Conservation (phyloP, 2,888 invertebrate genomes). For the Cataglyphis albicans region DNA sequence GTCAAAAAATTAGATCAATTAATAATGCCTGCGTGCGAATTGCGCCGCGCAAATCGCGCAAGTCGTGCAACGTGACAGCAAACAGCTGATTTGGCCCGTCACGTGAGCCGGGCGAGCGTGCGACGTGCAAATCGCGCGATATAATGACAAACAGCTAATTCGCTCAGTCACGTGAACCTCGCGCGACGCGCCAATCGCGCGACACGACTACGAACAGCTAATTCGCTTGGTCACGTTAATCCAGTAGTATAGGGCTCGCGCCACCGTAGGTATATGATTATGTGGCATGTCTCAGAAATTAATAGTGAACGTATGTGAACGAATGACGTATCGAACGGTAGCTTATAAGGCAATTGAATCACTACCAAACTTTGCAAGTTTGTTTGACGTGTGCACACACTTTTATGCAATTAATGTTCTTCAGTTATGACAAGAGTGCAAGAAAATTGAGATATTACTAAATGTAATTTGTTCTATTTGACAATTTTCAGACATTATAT, state of each 20-base stretch:
- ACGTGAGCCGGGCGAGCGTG: not conserved
- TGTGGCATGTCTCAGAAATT: constrained; percentile 35
- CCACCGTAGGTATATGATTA: constrained; percentile 8
- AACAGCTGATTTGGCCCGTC: not conserved
- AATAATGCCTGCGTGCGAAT: not conserved
- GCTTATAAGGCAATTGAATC: constrained; percentile 33
- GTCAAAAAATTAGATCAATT: not conserved
- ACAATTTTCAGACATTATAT: constrained; percentile 17
- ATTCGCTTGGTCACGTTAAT: constrained; percentile 1
- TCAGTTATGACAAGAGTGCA: constrained; percentile 27
- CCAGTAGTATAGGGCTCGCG: not conserved
- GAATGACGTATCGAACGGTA: constrained; percentile 43
- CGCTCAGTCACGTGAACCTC: not conserved
- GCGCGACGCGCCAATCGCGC: constrained; percentile 2
- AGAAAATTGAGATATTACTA: constrained; percentile 40
- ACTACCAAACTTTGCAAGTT: constrained; percentile 44
- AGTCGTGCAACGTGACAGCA: not conserved
- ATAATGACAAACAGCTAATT: constrained; percentile 7
- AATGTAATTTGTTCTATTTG: constrained; percentile 9
- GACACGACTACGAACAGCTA: constrained; percentile 2
- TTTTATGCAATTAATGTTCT: constrained; percentile 18
- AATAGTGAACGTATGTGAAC: constrained; percentile 7
- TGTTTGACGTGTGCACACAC: constrained; percentile 19
- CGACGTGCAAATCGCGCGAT: not conserved
- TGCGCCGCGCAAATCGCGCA: not conserved